Conservation (phyloP, 2,797 vertebrate species). For the Ispidina lecontei region DNA sequence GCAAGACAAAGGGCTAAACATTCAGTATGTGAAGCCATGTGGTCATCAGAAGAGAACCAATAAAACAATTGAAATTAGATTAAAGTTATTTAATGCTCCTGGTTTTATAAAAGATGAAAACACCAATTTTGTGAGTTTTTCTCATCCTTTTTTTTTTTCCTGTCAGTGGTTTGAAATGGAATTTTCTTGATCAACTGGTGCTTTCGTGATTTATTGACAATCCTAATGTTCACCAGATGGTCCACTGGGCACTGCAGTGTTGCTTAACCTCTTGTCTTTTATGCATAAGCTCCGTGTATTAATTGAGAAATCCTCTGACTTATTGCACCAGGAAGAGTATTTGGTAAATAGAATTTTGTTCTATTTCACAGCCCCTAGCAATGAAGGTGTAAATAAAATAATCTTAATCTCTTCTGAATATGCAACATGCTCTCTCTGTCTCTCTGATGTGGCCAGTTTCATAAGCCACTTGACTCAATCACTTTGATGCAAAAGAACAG, state of each 20-base stretch:
- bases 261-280: conserved; percentile 60
- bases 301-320: conserved; percentile 49
- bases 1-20: conserved; percentile 21
- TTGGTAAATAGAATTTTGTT: conserved; percentile 37
- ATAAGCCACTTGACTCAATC: neutral
- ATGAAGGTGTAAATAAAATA: conserved; percentile 46
- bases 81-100: conserved; percentile 40
- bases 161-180: conserved; percentile 62
- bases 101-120: conserved; percentile 50
- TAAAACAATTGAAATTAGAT: conserved; percentile 68
- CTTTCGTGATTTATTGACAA: conserved; percentile 71
- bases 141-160: neutral
- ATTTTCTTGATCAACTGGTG: conserved; percentile 72
- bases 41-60: conserved; percentile 37
- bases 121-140: conserved; percentile 48
- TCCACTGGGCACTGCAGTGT: conserved; percentile 2
- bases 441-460: neutral
- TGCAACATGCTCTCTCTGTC: neutral
- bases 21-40: conserved; percentile 7
- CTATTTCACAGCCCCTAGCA: conserved; percentile 28
- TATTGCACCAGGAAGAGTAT: conserved; percentile 34
- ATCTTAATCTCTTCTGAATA: neutral
- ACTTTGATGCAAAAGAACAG: neutral
- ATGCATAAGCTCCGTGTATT: conserved; percentile 16
- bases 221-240: conserved; percentile 75